Percentiles rank a stretch among this genome's conserved stretches.
These are phyloP conservation scores for Drosophila funebris DNA, from an alignment of 1,140 invertebrate genomes.

Conservation along the genomic window DNA sequence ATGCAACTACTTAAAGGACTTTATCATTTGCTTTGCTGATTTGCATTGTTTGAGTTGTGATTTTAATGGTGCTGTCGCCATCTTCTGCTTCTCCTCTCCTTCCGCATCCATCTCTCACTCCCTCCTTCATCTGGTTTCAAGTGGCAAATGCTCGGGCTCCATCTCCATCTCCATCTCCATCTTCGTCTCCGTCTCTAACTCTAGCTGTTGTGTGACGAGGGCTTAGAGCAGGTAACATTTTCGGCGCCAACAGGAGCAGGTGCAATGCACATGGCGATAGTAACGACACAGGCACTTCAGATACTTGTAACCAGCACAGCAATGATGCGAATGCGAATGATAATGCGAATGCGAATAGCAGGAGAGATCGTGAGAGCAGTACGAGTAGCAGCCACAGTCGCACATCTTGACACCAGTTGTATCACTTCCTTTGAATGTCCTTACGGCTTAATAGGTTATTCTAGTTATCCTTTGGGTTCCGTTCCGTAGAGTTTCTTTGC, in stretches of 20 bases:
- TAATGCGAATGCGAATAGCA: conserved; percentile 68
- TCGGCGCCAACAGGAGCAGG: conserved; percentile 74
- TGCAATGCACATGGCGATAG: conserved; percentile 73
- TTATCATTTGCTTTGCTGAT: conserved; percentile 69
- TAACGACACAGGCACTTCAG: conserved; percentile 75
- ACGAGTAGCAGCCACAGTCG: conserved; percentile 75
- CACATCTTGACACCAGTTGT: conserved; percentile 61
- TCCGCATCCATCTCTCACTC: not conserved
- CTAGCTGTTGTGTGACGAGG: not conserved
- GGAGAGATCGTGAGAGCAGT: conserved; percentile 70
- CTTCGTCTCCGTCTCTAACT: not conserved
- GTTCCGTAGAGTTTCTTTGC: too few species aligned
- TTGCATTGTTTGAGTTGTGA: conserved; percentile 66
- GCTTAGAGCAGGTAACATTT: conserved; percentile 75
- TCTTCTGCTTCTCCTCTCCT: not conserved
- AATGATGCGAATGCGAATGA: conserved; percentile 69
- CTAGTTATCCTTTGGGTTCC: not conserved
- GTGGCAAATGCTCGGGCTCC: not conserved
- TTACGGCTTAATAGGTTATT: not conserved
- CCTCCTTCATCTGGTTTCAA: not conserved
- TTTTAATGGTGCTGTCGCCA: conserved; percentile 48
- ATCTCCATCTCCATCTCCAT: not conserved
- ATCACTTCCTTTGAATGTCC: not conserved
- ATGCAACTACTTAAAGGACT: conserved; percentile 81
- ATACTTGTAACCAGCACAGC: conserved; percentile 77